Evolutionary conservation across 2,113 vertebrate genomes (phyloP).

Genomic region (Triplophysa tibetana): DNA sequence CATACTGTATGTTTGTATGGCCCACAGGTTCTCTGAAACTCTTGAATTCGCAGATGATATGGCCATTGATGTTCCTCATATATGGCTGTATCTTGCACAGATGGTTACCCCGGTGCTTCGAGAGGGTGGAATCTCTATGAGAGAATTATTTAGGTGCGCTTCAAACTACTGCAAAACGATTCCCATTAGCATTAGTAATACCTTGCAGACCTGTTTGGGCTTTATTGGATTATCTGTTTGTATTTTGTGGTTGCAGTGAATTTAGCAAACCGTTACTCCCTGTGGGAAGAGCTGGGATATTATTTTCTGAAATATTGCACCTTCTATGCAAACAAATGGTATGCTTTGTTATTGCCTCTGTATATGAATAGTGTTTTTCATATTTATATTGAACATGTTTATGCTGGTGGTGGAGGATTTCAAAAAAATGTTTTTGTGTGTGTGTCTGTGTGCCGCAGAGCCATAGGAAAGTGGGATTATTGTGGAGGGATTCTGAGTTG

Average conservation of each 20-base stretch:
- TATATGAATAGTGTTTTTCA: neutral
- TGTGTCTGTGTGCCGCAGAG: conserved; percentile 75
- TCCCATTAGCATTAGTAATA: neutral
- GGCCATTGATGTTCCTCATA: conserved; percentile 98
- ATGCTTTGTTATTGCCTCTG: conserved; percentile 54
- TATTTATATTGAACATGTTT: neutral
- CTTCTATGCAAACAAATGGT: conserved; percentile 99
- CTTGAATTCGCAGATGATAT: conserved; percentile 96
- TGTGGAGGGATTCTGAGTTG: conserved; percentile 91
- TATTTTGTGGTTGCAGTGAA: conserved; percentile 80
- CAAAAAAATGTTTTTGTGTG: conserved; percentile 41
- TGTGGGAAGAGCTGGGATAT: conserved; percentile 94
- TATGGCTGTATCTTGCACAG: conserved; percentile 97
- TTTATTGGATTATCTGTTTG: neutral
- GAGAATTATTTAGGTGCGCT: conserved; percentile 90
- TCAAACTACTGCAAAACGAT: neutral
- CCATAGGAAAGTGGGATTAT: conserved; percentile 94
- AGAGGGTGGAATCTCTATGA: conserved; percentile 95
- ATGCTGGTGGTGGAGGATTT: neutral
- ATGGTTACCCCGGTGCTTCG: conserved; percentile 90
- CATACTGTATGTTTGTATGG: neutral
- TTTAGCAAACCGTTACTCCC: conserved; percentile 98
- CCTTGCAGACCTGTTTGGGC: neutral
- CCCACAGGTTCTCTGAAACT: conserved; percentile 85
- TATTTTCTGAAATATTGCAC: conserved; percentile 99